These are phyloP conservation scores for Myioborus miniatus DNA, from an alignment of 2,797 vertebrate genomes.

Conservation along the genomic window DNA sequence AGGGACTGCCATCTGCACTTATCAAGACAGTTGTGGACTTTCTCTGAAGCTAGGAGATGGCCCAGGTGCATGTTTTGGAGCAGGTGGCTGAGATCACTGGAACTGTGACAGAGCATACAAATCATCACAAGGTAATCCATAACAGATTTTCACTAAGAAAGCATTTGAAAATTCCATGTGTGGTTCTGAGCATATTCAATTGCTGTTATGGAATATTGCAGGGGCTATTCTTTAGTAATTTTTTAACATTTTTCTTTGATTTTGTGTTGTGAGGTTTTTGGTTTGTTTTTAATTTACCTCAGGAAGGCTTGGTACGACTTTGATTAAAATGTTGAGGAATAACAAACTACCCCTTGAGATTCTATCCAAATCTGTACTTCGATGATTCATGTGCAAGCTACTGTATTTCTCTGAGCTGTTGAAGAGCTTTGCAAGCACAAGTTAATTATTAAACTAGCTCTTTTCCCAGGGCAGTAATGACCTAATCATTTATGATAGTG, in stretches of 20 bases:
- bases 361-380: neutral
- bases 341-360: neutral
- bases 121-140: neutral
- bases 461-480: slow-evolving; percentile 31
- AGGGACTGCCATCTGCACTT: neutral
- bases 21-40: neutral
- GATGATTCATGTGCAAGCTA: neutral
- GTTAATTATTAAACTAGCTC: slow-evolving; percentile 33
- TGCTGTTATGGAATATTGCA: neutral
- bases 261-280: neutral
- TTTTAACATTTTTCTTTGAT: neutral
- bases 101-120: neutral
- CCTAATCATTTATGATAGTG: slow-evolving; percentile 11
- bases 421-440: neutral
- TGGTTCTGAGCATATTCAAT: neutral
- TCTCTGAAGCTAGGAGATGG: neutral
- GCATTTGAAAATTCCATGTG: neutral
- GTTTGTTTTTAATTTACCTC: neutral
- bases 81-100: neutral
- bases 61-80: neutral
- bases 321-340: slow-evolving; percentile 6
- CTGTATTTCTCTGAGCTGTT: neutral
- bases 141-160: neutral
- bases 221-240: neutral
- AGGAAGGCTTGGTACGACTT: neutral